These are phyloP conservation scores for Dastarcus helophoroides DNA, from an alignment of 2,888 invertebrate species.

Conservation along the genomic window DNA sequence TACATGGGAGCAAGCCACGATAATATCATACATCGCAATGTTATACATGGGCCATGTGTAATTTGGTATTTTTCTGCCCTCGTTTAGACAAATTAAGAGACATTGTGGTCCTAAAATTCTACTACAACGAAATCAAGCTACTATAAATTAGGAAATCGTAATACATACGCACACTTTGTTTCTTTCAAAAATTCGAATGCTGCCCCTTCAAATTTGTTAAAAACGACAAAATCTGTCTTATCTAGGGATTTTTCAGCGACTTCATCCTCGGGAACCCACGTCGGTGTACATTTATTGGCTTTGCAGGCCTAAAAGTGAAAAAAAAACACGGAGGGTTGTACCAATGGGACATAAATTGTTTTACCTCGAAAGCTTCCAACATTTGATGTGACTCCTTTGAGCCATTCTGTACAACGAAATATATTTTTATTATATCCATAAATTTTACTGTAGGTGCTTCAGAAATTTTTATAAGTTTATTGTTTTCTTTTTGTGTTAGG, in stretches of 20 bases:
- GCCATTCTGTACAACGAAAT: no score
- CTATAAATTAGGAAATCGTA: constrained; percentile 2
- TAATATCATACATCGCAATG: constrained; percentile 64
- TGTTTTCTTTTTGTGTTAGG: no score
- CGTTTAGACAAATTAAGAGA: constrained; percentile 59
- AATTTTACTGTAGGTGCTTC: no score
- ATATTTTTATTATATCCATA: no score
- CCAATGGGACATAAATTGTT: no score
- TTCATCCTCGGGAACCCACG: constrained; percentile 53
- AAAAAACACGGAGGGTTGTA: no score
- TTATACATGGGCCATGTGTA: constrained; percentile 67
- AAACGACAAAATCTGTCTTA: constrained; percentile 64
- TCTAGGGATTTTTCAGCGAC: constrained; percentile 44
- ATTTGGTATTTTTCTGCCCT: constrained; percentile 61
- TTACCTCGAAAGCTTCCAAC: no score
- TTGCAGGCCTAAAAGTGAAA: constrained; percentile 22
- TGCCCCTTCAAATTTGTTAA: constrained; percentile 65
- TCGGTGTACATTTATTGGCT: constrained; percentile 47
- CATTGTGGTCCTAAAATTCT: constrained; percentile 79
- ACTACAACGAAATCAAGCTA: constrained; percentile 23
- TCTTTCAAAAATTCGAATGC: constrained; percentile 52
- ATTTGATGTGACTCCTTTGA: no score
- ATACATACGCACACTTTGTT: constrained; percentile 59
- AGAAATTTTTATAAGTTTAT: no score
- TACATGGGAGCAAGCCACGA: constrained; percentile 50